phyloP scores from a whole-genome alignment of 2,113 vertebrate species.

The Sorex araneus region DNA sequence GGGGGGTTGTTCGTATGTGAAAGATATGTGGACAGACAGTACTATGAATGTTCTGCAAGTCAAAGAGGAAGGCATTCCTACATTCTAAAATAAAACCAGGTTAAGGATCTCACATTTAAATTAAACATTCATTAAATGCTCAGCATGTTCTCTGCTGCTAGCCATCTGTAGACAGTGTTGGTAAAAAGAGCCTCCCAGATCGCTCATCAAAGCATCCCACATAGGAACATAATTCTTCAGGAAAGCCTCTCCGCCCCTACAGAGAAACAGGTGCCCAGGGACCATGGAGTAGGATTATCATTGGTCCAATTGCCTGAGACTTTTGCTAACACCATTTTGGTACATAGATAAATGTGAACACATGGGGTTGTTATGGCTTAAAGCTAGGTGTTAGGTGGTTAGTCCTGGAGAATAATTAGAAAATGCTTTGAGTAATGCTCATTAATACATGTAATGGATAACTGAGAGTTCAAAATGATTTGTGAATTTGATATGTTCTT shows the following conservation, averaged over 20 bases:
- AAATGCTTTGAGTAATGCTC: constrained; percentile 4
- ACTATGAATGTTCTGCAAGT: background rate
- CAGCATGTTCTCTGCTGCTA: constrained; percentile 49
- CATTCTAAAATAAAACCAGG: constrained; percentile 49
- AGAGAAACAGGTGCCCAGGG: background rate
- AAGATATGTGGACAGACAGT: background rate
- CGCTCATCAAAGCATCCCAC: background rate
- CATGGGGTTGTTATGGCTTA: background rate
- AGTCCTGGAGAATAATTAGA: constrained; percentile 25
- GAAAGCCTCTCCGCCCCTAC: background rate
- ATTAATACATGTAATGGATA: constrained; percentile 20
- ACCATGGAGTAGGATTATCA: background rate
- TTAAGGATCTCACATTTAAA: constrained; percentile 49
- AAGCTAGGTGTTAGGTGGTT: background rate
- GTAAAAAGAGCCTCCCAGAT: background rate
- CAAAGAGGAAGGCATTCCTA: background rate
- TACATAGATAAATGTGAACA: background rate
- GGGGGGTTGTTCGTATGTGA: background rate
- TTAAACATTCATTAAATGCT: constrained; percentile 61
- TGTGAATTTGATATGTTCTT: background rate
- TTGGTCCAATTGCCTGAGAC: background rate
- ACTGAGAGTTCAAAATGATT: constrained; percentile 46
- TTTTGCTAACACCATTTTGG: background rate
- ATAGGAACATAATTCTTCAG: background rate
- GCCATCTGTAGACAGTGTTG: constrained; percentile 56